Percentiles rank a stretch among this genome's conserved stretches.
phyloP scores from a whole-genome alignment of 37 sponge, comb jelly and placozoan genomes.

The Cladorhizidae sp. region DNA sequence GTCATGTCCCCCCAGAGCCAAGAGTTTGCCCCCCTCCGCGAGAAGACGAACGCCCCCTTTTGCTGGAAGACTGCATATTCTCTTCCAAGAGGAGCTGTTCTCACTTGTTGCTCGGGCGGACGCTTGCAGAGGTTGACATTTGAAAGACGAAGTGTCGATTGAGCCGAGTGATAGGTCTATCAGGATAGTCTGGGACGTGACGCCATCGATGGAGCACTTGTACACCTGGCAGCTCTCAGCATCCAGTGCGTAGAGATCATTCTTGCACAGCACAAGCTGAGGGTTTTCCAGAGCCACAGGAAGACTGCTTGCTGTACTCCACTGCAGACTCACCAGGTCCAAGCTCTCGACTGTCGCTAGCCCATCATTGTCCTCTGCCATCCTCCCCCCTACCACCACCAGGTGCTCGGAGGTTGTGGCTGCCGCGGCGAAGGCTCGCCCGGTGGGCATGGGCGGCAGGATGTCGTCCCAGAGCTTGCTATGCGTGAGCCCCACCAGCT shows the following conservation, averaged over 20 bases:
- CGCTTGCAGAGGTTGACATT: too few relatives aligned
- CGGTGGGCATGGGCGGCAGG: slow-evolving; percentile 18
- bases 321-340: neutral
- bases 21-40: neutral
- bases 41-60: neutral
- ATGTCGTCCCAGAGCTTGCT: neutral
- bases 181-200: too few relatives aligned
- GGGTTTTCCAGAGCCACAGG: neutral
- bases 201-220: neutral
- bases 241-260: neutral
- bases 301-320: slow-evolving; percentile 4
- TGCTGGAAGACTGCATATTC: neutral
- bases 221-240: neutral
- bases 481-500: neutral
- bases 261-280: neutral
- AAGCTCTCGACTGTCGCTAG: neutral
- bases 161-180: too few relatives aligned
- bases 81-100: neutral
- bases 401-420: neutral
- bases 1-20: slow-evolving; percentile 6
- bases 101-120: too few relatives aligned
- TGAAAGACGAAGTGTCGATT: too few relatives aligned
- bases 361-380: neutral
- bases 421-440: neutral
- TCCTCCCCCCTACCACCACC: slow-evolving; percentile 13